Evolutionary conservation across 2,113 vertebrate species (phyloP).

Genomic region (Cyanistes caeruleus): DNA sequence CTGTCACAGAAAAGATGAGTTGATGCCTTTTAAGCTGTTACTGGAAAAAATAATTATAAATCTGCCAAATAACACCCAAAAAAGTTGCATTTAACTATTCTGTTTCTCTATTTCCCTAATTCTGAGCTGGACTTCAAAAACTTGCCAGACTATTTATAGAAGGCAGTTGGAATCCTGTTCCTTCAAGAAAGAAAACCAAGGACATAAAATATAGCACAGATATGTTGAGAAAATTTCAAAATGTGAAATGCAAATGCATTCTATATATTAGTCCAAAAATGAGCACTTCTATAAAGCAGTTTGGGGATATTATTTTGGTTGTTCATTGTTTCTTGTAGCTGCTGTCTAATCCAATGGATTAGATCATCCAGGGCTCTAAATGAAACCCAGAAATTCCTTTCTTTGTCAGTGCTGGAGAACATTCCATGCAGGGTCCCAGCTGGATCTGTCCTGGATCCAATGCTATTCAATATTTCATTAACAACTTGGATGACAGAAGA

Average conservation of each 20-base stretch:
- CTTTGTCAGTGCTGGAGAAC: conserved; percentile 19
- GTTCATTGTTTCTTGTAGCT: neutral
- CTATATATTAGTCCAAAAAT: neutral
- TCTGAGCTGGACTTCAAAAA: neutral
- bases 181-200: neutral
- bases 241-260: neutral
- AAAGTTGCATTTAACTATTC: conserved; percentile 6
- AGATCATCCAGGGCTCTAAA: conserved; percentile 42
- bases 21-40: neutral
- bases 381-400: conserved; percentile 42
- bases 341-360: neutral
- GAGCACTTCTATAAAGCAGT: neutral
- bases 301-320: neutral
- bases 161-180: neutral
- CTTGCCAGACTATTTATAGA: neutral
- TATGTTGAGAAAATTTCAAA: neutral
- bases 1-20: neutral
- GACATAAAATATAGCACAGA: neutral
- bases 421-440: neutral
- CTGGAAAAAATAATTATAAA: conserved; percentile 10
- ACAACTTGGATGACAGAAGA: conserved; percentile 41
- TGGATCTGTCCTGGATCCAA: conserved; percentile 23
- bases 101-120: neutral
- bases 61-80: neutral
- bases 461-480: conserved; percentile 54